Percentiles rank a stretch among this genome's conserved stretches.
phyloP scores from a whole-genome alignment of 2,113 vertebrate genomes.

The Malurus cyaneus region DNA sequence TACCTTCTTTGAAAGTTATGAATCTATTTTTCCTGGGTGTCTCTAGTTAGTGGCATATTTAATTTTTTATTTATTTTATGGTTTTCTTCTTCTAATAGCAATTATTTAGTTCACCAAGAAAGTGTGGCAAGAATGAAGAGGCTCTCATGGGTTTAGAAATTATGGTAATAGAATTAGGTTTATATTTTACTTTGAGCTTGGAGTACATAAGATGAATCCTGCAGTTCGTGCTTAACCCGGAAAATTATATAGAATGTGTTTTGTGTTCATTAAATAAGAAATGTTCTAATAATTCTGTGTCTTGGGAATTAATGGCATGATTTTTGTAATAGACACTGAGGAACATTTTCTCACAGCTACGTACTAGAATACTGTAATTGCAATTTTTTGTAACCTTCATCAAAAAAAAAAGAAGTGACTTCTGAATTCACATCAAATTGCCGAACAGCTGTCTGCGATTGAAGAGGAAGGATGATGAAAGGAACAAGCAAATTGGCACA shows the following conservation, averaged over 20 bases:
- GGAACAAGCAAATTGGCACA: not conserved
- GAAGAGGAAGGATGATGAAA: not conserved
- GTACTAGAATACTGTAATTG: not conserved
- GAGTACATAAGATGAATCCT: not conserved
- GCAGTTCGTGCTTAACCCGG: not conserved
- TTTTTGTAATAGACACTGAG: not conserved
- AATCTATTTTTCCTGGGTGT: not conserved
- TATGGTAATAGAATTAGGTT: not conserved
- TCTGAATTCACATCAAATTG: not conserved
- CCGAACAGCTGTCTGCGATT: not conserved
- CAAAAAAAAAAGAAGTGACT: not conserved
- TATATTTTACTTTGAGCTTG: not conserved
- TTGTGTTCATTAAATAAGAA: not conserved
- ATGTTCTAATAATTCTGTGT: not conserved
- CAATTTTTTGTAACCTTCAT: not conserved
- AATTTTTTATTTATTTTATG: not conserved
- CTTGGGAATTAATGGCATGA: not conserved
- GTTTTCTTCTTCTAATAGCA: not conserved
- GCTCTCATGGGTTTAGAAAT: not conserved
- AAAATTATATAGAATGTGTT: not conserved
- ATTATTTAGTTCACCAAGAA: not conserved
- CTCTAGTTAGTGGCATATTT: not conserved
- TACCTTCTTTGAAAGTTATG: not conserved
- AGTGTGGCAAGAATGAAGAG: not conserved
- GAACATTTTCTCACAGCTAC: not conserved